A percentile compares a stretch with the other conserved stretches of the same genome.
These are phyloP conservation scores for Actinia tenebrosa DNA, from an alignment of 64 coral and sea anemone genomes.

Conservation along the genomic window DNA sequence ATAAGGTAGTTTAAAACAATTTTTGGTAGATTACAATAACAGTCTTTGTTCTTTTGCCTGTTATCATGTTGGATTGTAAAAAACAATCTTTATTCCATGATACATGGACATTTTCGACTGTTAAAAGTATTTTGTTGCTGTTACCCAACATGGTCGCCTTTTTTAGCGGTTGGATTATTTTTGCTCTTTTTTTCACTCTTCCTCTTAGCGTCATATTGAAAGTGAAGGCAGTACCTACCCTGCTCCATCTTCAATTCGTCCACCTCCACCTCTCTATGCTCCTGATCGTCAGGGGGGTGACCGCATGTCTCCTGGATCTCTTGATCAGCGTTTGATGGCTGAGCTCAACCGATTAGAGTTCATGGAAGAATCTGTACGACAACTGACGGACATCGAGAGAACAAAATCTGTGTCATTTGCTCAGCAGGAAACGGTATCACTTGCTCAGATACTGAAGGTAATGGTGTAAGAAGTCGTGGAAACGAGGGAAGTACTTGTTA, in stretches of 20 bases:
- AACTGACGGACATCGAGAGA: slow-evolving; percentile 81
- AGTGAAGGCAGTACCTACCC: slow-evolving; percentile 5
- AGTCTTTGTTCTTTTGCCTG: no score
- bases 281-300: slow-evolving; percentile 56
- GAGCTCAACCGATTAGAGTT: slow-evolving; percentile 91
- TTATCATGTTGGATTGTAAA: no score
- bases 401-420: slow-evolving; percentile 69
- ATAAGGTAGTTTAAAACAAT: no score
- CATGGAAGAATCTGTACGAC: slow-evolving; percentile 92
- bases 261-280: slow-evolving; percentile 41
- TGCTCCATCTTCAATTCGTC: not conserved
- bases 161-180: not conserved
- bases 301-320: slow-evolving; percentile 83
- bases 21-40: no score
- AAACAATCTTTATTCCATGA: no score
- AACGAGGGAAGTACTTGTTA: no score
- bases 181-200: not conserved
- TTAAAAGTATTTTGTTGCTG: no score
- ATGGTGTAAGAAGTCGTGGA: no score
- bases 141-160: no score
- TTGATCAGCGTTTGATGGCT: slow-evolving; percentile 74
- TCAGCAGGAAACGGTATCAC: slow-evolving; percentile 91
- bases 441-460: slow-evolving; percentile 96
- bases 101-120: no score
- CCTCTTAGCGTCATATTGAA: not conserved